These are phyloP conservation scores for Chironomus tentans DNA, from an alignment of 2,888 invertebrate genomes.

Conservation along the genomic window DNA sequence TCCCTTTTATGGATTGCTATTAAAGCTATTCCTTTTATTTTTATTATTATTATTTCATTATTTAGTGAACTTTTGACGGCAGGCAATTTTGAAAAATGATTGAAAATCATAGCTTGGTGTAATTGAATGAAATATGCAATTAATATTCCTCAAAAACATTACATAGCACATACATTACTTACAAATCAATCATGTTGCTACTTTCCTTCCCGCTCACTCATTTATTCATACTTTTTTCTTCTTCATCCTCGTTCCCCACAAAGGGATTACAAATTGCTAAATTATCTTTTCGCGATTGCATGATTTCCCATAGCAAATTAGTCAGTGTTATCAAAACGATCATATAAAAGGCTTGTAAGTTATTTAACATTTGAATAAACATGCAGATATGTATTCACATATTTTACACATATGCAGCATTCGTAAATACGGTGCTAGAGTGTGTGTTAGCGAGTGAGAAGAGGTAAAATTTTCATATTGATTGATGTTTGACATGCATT, in stretches of 20 bases:
- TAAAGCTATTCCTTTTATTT: not conserved
- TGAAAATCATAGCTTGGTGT: not conserved
- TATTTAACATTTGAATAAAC: slow-evolving; percentile 24
- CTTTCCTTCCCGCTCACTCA: not conserved
- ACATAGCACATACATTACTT: not conserved
- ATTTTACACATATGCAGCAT: no score
- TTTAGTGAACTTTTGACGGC: not conserved
- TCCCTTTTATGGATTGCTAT: no score
- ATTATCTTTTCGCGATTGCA: slow-evolving; percentile 18
- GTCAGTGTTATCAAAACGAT: slow-evolving; percentile 12
- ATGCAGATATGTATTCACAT: not conserved
- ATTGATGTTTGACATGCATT: slow-evolving; percentile 25
- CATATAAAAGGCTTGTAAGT: slow-evolving; percentile 19
- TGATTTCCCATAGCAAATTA: slow-evolving; percentile 20
- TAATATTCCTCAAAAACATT: not conserved
- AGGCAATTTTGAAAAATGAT: not conserved
- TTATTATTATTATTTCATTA: not conserved
- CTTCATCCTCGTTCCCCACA: not conserved
- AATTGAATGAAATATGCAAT: slow-evolving; percentile 6
- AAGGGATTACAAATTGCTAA: slow-evolving; percentile 11
- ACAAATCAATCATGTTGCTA: not conserved
- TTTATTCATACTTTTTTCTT: not conserved
- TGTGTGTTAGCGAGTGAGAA: not conserved
- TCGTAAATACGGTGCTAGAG: no score
- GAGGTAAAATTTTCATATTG: slow-evolving; percentile 6